Evolutionary conservation across 2,888 invertebrate species (phyloP), one percentile per base, ranked within the genome.

Genomic region (Aleiodes leptofemur): DNA sequence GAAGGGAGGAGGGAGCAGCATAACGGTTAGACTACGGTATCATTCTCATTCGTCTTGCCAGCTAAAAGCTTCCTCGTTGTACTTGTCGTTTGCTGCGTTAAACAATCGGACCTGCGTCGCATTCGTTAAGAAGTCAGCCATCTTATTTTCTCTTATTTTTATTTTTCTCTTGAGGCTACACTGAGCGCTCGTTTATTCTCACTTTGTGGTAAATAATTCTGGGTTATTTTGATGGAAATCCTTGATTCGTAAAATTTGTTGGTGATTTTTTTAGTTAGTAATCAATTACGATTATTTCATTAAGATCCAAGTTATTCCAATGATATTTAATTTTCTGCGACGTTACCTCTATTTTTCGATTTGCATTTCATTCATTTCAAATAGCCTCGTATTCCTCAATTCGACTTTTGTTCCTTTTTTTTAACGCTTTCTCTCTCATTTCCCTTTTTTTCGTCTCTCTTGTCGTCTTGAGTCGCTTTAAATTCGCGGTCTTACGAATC

Each of bases 261-360:
- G 14, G 13, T 53, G 56, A 69, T 81, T 81, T 23, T 23, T 23
- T 81, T 85, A 84, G 84, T 85, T 83, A 81, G 84, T 84, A 85
- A 85, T 84, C 85, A 84, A 86, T 86, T 82, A 83, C 79, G 72
- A 86, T 86, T 86, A 86, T 87, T 86, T 83, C 82, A 86, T 86
- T 84, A 84, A 83, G 80, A 82, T 83, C 83, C 82, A 78, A 82
- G 82, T 83, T 85, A 86, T 88, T 87, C 86, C 86, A 87, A 87
- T 87, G 86, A 83, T 86, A 87, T 87, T 88, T 86, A 86, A 88
- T 88, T 88, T 88, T 87, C 86, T 86, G 83, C 84, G 81, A 83
- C 85, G 86, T 86, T 88, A 86, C 85, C 84, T 85, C 86, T 86
- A 83, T 84, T 82, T 79, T 81, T 80, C 83, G 83, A 88, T 88